Percentiles rank a stretch among this genome's conserved stretches.
Evolutionary conservation across 2,888 invertebrate genomes (phyloP).

Genomic region (Nineta flava): DNA sequence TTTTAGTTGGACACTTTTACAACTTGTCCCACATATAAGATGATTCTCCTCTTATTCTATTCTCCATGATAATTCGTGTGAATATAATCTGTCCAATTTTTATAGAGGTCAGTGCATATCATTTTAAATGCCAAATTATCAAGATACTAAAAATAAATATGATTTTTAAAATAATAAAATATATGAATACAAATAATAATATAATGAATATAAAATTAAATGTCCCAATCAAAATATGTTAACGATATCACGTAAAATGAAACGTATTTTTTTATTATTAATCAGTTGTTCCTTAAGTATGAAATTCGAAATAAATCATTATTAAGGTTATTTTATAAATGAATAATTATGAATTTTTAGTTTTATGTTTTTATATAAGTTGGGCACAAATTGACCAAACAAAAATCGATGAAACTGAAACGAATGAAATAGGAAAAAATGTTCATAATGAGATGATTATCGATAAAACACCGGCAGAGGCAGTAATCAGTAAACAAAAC

Average conservation of each 20-base stretch:
- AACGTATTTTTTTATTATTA: slow-evolving; percentile 14
- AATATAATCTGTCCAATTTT: no score
- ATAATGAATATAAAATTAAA: background rate
- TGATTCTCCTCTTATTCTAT: no score
- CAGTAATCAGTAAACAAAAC: no score
- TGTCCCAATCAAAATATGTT: background rate
- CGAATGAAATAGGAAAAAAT: slow-evolving; percentile 8
- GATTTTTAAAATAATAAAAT: no score
- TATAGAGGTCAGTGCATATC: no score
- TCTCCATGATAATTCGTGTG: no score
- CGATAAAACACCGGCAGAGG: no score
- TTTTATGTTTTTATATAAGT: slow-evolving; percentile 28
- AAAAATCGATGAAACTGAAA: slow-evolving; percentile 12
- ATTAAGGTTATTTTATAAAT: background rate
- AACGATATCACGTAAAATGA: slow-evolving; percentile 15
- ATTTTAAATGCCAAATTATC: no score
- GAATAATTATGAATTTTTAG: slow-evolving; percentile 14
- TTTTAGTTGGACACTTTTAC: no score
- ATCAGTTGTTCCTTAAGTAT: slow-evolving; percentile 13
- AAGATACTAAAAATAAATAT: no score
- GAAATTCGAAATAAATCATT: background rate
- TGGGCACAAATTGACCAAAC: slow-evolving; percentile 23
- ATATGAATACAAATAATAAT: background rate
- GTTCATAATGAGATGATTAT: slow-evolving; percentile 9
- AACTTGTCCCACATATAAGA: no score